Percentiles rank a stretch among this genome's conserved stretches.
Evolutionary conservation across 2,113 vertebrate species (phyloP).

Genomic region (Pleuronectes platessa): DNA sequence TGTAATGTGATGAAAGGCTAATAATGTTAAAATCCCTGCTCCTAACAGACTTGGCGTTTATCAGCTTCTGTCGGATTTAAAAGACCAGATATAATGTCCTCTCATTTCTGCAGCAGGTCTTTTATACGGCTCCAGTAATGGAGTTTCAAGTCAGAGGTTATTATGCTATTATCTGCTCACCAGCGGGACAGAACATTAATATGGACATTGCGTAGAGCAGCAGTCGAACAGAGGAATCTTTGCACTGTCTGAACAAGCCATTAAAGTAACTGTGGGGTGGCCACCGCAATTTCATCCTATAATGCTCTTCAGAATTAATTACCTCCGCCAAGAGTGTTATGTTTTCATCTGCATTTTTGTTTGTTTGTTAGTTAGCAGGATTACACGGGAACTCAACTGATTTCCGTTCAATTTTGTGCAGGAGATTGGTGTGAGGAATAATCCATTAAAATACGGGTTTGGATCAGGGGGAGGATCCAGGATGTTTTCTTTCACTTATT

Average conservation of each 20-base stretch:
- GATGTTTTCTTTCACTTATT: too few relatives aligned
- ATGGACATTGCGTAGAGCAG: not conserved
- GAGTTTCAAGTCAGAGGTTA: conserved; percentile 22
- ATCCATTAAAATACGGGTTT: too few relatives aligned
- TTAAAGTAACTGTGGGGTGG: not conserved
- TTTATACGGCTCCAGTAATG: conserved; percentile 7
- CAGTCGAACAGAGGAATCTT: not conserved
- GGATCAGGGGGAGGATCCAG: too few relatives aligned
- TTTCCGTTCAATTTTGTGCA: too few relatives aligned
- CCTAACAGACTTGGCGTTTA: conserved; percentile 42
- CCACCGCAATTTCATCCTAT: not conserved
- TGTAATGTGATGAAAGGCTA: conserved; percentile 62
- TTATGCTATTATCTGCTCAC: conserved; percentile 1
- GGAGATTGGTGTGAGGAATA: too few relatives aligned
- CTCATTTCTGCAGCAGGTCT: conserved; percentile 30
- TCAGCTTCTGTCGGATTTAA: conserved; percentile 45
- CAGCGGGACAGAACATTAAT: not conserved
- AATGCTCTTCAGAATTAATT: not conserved
- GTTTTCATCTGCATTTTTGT: not conserved
- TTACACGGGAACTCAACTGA: not conserved
- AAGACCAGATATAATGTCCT: conserved; percentile 30
- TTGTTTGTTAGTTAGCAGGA: not conserved
- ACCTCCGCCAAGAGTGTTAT: not conserved
- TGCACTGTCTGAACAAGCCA: not conserved
- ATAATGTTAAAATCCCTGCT: conserved; percentile 48